These are phyloP conservation scores for Apaloderma vittatum DNA, from an alignment of 2,113 vertebrate species.

Conservation along the genomic window DNA sequence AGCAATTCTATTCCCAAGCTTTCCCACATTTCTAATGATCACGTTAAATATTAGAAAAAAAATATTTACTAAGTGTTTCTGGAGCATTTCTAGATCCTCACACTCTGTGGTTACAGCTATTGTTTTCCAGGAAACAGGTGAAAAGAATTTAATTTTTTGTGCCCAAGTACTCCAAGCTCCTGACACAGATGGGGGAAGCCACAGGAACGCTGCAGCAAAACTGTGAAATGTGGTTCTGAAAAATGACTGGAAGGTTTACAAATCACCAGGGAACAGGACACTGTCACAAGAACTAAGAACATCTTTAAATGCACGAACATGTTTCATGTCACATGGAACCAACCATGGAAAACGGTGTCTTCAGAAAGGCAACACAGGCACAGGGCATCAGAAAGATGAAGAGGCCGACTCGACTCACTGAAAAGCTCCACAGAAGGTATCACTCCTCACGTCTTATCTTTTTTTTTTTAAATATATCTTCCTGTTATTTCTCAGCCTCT, in stretches of 20 bases:
- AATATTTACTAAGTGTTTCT: background rate
- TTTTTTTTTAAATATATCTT: background rate
- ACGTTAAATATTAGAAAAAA: background rate
- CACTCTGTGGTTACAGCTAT: background rate
- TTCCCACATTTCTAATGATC: background rate
- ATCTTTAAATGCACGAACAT: background rate
- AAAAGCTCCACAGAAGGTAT: background rate
- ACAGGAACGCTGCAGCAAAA: background rate
- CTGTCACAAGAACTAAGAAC: background rate
- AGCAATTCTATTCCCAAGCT: too few relatives aligned
- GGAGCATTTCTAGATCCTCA: background rate
- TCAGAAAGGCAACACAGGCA: background rate
- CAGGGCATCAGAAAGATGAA: background rate
- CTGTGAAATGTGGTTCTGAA: background rate
- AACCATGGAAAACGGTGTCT: background rate
- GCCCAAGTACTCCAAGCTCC: background rate
- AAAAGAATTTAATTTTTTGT: background rate
- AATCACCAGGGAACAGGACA: background rate
- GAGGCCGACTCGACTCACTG: background rate
- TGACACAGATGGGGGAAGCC: background rate
- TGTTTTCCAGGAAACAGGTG: background rate
- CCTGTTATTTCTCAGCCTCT: background rate
- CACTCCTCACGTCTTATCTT: rapidly evolving
- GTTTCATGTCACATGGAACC: background rate
- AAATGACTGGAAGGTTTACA: background rate